phyloP scores from a whole-genome alignment of 2,888 invertebrate species.

The Orthosia incerta region DNA sequence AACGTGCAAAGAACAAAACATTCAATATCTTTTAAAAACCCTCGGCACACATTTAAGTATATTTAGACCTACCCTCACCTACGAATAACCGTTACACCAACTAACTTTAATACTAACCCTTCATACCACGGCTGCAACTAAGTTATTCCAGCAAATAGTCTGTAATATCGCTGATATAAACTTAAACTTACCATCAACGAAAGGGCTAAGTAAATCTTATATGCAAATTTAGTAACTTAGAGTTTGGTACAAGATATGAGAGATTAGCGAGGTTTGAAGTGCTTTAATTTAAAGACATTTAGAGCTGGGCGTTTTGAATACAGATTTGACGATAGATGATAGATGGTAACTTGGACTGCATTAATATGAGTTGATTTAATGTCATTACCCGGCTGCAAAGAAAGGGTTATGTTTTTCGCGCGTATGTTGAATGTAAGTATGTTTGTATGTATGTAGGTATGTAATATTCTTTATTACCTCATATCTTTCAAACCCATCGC shows the following conservation, averaged over 20 bases:
- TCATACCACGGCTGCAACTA: constrained; percentile 62
- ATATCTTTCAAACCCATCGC: no score
- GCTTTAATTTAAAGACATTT: constrained; percentile 29
- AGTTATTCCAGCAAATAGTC: constrained; percentile 73
- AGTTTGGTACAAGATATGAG: constrained; percentile 64
- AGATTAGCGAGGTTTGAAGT: constrained; percentile 47
- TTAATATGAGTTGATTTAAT: not conserved
- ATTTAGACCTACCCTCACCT: not conserved
- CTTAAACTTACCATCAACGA: constrained; percentile 77
- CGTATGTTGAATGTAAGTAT: no score
- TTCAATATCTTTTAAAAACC: no score
- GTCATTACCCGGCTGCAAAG: no score
- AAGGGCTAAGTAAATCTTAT: constrained; percentile 79
- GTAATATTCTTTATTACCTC: no score
- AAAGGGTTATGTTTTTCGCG: no score
- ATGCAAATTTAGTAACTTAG: constrained; percentile 79
- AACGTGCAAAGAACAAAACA: not conserved
- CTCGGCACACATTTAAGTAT: no score
- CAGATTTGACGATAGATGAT: constrained; percentile 18
- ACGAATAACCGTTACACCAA: constrained; percentile 14
- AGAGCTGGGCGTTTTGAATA: constrained; percentile 19
- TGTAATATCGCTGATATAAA: constrained; percentile 73
- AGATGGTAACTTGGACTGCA: constrained; percentile 9
- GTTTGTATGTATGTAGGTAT: no score
- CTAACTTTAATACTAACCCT: constrained; percentile 36